Evolutionary conservation across 2,888 invertebrate species (phyloP).

Genomic region (Ypsolopha scabrella): DNA sequence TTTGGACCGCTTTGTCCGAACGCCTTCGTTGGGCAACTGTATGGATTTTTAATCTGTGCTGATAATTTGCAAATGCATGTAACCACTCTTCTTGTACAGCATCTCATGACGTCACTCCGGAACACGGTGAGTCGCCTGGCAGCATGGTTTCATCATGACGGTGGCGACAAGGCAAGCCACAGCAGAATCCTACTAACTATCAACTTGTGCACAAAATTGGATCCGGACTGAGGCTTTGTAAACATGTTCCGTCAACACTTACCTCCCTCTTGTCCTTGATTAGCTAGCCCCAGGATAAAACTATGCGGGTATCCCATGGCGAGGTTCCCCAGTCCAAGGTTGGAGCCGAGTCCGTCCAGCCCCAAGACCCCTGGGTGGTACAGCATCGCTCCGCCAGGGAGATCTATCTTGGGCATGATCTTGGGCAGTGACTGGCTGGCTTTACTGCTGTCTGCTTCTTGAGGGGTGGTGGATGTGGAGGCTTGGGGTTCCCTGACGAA

Average conservation of each 20-base stretch:
- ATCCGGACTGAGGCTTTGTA: no score
- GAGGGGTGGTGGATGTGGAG: conserved; percentile 47
- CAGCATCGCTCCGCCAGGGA: conserved; percentile 60
- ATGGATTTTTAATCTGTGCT: no score
- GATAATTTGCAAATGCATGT: no score
- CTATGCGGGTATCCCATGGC: conserved; percentile 64
- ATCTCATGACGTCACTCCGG: no score
- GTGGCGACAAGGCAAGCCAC: no score
- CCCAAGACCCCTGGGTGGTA: conserved; percentile 48
- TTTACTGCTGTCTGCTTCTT: conserved; percentile 53
- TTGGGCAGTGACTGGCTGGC: conserved; percentile 37
- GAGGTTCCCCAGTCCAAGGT: conserved; percentile 50
- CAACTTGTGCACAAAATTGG: no score
- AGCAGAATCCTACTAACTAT: no score
- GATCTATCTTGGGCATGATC: conserved; percentile 47
- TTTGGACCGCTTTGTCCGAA: no score
- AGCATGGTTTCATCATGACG: no score
- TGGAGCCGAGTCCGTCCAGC: conserved; percentile 46
- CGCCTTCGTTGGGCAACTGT: no score
- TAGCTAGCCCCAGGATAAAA: conserved; percentile 58
- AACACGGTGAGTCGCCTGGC: no score
- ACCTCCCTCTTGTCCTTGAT: conserved; percentile 62
- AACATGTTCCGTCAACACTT: conserved; percentile 17
- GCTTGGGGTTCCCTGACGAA: conserved; percentile 43
- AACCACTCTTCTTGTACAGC: no score